Conservation (phyloP, 2,797 vertebrate genomes). For the Squalus acanthias region DNA sequence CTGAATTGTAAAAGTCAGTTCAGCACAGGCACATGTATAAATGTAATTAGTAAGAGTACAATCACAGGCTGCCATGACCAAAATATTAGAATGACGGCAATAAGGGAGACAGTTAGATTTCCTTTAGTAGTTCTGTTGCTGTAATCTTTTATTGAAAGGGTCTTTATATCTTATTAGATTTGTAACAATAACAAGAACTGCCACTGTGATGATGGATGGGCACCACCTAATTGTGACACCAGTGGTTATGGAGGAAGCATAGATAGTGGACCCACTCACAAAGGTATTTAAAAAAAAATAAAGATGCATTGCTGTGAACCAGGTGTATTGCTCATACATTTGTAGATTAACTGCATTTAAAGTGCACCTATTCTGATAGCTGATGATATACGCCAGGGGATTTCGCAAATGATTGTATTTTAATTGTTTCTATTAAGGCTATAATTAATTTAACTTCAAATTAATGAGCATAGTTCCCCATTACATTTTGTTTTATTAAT, state of each 20-base stretch:
- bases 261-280: slow-evolving; percentile 25
- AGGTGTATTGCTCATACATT: background rate
- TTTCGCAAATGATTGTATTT: background rate
- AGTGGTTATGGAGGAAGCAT: slow-evolving; percentile 30
- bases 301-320: background rate
- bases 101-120: background rate
- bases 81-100: background rate
- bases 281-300: slow-evolving; percentile 12
- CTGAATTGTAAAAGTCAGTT: background rate
- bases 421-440: background rate
- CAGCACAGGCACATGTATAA: background rate
- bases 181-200: slow-evolving; percentile 37
- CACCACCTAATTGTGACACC: slow-evolving; percentile 26
- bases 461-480: background rate
- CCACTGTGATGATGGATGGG: slow-evolving; percentile 36
- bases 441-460: background rate
- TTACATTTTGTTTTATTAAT: background rate
- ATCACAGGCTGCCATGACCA: background rate
- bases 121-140: background rate
- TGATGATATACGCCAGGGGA: background rate
- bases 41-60: background rate
- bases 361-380: background rate
- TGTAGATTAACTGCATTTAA: background rate
- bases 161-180: slow-evolving; percentile 23
- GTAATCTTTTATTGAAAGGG: background rate